Conservation (phyloP, 1,140 invertebrate genomes). For the Neodiprion lecontei region DNA sequence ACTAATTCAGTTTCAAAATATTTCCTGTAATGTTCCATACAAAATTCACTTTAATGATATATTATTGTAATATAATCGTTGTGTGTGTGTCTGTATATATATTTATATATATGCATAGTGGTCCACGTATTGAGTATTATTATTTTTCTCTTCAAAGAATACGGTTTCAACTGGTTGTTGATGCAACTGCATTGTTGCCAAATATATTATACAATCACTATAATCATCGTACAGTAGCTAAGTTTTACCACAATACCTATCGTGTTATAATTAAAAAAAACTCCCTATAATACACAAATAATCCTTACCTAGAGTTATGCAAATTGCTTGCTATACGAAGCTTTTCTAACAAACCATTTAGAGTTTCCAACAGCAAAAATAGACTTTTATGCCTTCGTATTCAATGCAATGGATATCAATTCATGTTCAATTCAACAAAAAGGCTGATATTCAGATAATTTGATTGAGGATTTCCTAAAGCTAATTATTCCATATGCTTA, state of each 20-base stretch:
- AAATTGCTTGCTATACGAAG: background rate
- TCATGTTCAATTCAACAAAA: background rate
- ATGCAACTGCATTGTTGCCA: background rate
- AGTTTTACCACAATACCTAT: background rate
- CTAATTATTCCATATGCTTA: background rate
- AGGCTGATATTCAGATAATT: background rate
- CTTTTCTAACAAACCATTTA: too few relatives aligned
- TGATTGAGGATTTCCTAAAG: background rate
- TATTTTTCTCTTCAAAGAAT: background rate
- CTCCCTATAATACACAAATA: background rate
- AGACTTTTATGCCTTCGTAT: too few relatives aligned
- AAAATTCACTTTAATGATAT: background rate
- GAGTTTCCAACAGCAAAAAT: too few relatives aligned
- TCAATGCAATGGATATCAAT: background rate
- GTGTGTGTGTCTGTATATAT: background rate
- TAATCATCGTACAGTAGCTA: background rate
- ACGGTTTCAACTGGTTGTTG: background rate
- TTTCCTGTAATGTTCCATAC: background rate
- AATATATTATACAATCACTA: background rate
- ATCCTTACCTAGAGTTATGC: background rate
- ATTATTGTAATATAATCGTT: conserved; percentile 4
- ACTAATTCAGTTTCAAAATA: background rate
- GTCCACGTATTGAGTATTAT: background rate
- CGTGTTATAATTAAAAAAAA: background rate
- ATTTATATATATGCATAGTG: background rate